Base-by-base conservation (phyloP, 2,113 vertebrate genomes). In the Archilochus colubris region DNA sequence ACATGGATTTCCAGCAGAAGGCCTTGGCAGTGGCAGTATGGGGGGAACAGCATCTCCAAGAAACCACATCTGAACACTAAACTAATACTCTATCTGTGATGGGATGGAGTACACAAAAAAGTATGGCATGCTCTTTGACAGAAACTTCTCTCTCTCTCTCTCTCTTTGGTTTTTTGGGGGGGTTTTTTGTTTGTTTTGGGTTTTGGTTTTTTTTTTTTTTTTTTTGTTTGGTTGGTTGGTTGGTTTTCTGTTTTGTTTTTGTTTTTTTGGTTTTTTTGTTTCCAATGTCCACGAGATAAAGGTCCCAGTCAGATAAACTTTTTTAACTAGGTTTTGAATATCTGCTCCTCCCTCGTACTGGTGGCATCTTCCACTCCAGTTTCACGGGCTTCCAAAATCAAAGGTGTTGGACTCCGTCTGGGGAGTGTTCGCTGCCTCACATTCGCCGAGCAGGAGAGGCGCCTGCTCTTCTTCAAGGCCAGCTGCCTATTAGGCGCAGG, bases 291-390 rank as follows among this genome's bases (percentile, higher is more conserved):
- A 8, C 36, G 40, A 40, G 40, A 40, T 40, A 40, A 40, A 40
- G 16, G 14, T 30, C 20, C 22, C 57, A 3, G 33, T 3, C 44
- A 13, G 58, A 40, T 22, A 12, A 63, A 55, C 43, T 54, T 50
- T 3, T 15, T 14, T n/a, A 23, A 25, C 15, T 3, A 5, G 12
- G 30, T 19, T 48, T 25, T 3, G 46, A 44, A 1, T 13, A 22
- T 3, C 78, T 15, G 70, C 23, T 18, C 50, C 43, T 38, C 31
- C 38, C 33, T 3, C 17, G 24, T 6, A 23, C 36, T 66, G 6
- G 31, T 0, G 78, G 27, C 55, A 22, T 2, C 17, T 55, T 53
- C 23, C 1, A 7, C 25, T 23, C 6, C 0, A 9, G 3, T 2
- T 61, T 9, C 55, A 5, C 1, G 8, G 22, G 21, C 31, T 66